Evolutionary conservation across 2,888 invertebrate species (phyloP).

Genomic region (Lumbricus terrestris): DNA sequence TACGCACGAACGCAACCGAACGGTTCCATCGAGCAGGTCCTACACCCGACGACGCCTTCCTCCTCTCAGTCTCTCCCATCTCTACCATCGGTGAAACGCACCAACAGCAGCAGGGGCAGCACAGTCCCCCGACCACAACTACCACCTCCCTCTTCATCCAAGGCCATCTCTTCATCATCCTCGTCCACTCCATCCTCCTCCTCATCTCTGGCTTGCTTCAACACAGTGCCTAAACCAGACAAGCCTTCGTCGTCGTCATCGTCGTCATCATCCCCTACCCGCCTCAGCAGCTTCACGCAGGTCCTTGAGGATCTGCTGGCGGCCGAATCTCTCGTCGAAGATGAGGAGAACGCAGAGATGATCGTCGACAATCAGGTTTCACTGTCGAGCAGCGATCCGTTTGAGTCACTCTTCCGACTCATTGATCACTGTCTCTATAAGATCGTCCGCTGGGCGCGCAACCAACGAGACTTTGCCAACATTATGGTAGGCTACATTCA

Average conservation of each 20-base stretch:
- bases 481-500: no score
- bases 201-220: constrained; percentile 24
- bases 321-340: constrained; percentile 51
- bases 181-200: constrained; percentile 32
- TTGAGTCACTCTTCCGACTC: constrained; percentile 52
- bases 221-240: neutral
- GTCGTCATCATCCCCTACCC: neutral
- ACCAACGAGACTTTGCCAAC: constrained; percentile 90
- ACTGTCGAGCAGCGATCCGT: constrained; percentile 42
- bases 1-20: neutral
- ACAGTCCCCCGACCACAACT: constrained; percentile 18
- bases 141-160: no score
- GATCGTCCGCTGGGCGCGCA: constrained; percentile 98
- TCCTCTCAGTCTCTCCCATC: neutral
- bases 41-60: neutral
- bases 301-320: constrained; percentile 54
- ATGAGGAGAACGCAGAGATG: constrained; percentile 50
- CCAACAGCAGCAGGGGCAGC: neutral
- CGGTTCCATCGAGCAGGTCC: neutral
- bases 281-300: constrained; percentile 36
- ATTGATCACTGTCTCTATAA: constrained; percentile 93
- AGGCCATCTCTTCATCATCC: constrained; percentile 34
- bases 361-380: constrained; percentile 40
- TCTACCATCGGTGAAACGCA: neutral
- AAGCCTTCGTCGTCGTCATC: neutral